phyloP scores from a whole-genome alignment of 2,113 vertebrate species.

The Nothocercus julius region DNA sequence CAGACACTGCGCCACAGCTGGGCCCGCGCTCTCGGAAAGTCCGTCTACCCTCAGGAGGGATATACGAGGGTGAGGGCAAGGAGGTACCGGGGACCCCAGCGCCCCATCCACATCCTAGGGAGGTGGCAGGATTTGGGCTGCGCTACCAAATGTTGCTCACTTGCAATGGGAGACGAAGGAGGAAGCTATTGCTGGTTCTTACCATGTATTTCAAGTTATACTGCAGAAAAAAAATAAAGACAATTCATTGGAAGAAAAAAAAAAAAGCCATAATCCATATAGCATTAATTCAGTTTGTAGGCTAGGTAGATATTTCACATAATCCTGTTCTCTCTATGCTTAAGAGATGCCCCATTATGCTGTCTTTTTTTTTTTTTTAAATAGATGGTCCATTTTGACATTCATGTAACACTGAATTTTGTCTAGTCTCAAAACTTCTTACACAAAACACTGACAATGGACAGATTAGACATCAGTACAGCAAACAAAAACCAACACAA shows the following conservation, averaged over 20 bases:
- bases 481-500: not conserved
- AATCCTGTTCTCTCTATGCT: not conserved
- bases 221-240: not conserved
- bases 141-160: not conserved
- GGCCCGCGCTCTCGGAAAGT: not conserved
- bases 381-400: not conserved
- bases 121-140: not conserved
- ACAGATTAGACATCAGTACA: not conserved
- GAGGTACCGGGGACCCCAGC: not conserved
- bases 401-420: not conserved
- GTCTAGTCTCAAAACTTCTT: not conserved
- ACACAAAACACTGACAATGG: not conserved
- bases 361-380: not conserved
- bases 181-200: not conserved
- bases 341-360: constrained; percentile 27
- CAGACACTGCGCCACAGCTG: not conserved
- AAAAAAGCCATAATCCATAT: not conserved
- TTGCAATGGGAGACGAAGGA: not conserved
- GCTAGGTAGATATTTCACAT: not conserved
- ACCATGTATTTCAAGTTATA: not conserved
- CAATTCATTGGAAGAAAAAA: not conserved
- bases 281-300: constrained; percentile 24
- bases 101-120: fast-evolving
- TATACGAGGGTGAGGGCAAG: fast-evolving
- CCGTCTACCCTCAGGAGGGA: fast-evolving